phyloP scores from a whole-genome alignment of 2,888 invertebrate genomes.

The Parnassius apollo region DNA sequence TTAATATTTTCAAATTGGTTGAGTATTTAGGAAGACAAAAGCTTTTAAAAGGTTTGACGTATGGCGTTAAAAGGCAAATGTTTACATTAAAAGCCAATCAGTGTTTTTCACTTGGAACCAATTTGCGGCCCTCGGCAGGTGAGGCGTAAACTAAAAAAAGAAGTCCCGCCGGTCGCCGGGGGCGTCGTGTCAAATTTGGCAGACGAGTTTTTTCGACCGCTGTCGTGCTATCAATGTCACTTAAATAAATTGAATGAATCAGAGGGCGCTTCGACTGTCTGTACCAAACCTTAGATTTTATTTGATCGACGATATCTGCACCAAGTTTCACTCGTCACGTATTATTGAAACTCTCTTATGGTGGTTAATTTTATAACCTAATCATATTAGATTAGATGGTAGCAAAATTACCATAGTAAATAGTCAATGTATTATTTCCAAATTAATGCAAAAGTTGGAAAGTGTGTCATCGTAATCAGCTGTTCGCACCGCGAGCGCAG shows the following conservation, averaged over 20 bases:
- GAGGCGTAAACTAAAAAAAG: conserved; percentile 71
- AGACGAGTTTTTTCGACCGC: conserved; percentile 74
- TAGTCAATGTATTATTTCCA: conserved; percentile 39
- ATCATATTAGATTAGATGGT: conserved; percentile 5
- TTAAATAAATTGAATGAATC: conserved; percentile 79
- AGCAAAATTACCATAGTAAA: conserved; percentile 9
- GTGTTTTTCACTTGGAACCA: conserved; percentile 60
- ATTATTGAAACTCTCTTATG: neutral
- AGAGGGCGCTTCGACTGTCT: conserved; percentile 49
- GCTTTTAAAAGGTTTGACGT: neutral
- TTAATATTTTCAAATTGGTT: too few relatives aligned
- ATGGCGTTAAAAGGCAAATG: conserved; percentile 41
- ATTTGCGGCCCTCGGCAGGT: conserved; percentile 61
- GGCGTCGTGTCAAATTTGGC: conserved; percentile 64
- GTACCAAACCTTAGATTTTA: neutral
- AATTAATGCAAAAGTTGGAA: conserved; percentile 67
- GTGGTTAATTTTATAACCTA: neutral
- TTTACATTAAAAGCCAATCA: conserved; percentile 68
- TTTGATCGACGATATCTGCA: conserved; percentile 9
- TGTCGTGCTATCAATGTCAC: conserved; percentile 77
- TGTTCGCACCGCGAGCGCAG: conserved; percentile 78
- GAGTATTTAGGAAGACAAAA: neutral
- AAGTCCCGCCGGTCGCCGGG: conserved; percentile 51
- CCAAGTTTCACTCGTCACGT: neutral
- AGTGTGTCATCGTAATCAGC: conserved; percentile 76